Evolutionary conservation across 2,888 invertebrate species (phyloP).

Genomic region (Thecophora atra): DNA sequence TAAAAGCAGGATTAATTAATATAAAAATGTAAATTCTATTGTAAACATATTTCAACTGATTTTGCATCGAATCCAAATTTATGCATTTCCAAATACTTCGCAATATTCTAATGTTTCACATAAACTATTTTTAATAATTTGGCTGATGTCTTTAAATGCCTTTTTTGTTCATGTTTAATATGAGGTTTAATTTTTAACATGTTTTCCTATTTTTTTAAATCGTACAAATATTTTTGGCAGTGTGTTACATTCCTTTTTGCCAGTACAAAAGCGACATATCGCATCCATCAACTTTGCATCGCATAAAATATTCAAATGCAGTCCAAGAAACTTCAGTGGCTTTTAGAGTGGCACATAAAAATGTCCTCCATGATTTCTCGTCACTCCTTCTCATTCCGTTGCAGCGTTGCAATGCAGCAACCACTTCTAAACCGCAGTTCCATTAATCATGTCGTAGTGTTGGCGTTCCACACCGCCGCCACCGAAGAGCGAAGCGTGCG

Average conservation of each 20-base stretch:
- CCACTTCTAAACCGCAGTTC: conserved; percentile 62
- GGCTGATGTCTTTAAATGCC: too few species aligned
- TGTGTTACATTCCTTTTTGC: conserved; percentile 8
- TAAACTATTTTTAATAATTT: too few species aligned
- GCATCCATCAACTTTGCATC: conserved; percentile 26
- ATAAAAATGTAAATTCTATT: too few species aligned
- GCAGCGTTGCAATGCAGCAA: neutral
- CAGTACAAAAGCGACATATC: neutral
- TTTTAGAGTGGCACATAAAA: neutral
- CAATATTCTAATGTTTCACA: too few species aligned
- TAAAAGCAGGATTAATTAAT: too few species aligned
- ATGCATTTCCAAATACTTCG: too few species aligned
- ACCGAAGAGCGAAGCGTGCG: conserved; percentile 64
- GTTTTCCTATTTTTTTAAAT: too few species aligned
- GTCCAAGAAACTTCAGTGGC: neutral
- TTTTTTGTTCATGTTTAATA: too few species aligned
- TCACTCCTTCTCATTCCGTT: neutral
- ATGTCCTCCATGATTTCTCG: neutral
- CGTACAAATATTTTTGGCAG: conserved; percentile 16
- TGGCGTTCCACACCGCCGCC: conserved; percentile 43
- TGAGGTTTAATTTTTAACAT: too few species aligned
- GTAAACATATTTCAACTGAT: too few species aligned
- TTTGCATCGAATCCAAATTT: too few species aligned
- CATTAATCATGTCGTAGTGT: conserved; percentile 61
- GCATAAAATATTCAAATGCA: conserved; percentile 20